Percentiles rank a stretch among this genome's conserved stretches.
phyloP scores from a whole-genome alignment of 1,140 invertebrate species.

The Nilaparvata lugens region DNA sequence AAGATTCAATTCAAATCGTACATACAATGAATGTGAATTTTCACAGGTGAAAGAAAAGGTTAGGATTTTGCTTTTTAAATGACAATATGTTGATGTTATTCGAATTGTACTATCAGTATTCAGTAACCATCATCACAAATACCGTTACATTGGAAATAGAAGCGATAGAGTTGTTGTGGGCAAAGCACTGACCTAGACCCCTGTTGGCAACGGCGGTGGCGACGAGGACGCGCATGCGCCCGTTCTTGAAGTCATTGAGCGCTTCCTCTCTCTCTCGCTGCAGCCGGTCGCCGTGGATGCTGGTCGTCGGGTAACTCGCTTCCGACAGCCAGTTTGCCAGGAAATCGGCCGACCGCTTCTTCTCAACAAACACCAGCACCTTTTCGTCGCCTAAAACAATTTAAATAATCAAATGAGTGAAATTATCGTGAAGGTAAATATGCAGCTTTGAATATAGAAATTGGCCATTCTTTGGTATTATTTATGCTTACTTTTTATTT shows the following conservation, averaged over 20 bases:
- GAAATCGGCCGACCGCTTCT: conserved; percentile 82
- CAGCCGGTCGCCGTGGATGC: conserved; percentile 86
- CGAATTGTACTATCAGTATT: too few species aligned
- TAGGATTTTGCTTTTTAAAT: too few species aligned
- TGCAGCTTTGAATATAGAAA: too few species aligned
- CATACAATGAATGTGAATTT: too few species aligned
- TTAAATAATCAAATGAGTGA: too few species aligned
- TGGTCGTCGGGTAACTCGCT: conserved; percentile 62
- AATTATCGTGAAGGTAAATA: background rate
- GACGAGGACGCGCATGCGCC: conserved; percentile 66
- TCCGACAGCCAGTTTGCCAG: conserved; percentile 66
- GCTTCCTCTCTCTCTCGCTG: conserved; percentile 86
- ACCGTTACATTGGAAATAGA: conserved; percentile 2
- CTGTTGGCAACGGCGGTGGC: conserved; percentile 90
- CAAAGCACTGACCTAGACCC: conserved; percentile 52
- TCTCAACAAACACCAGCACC: conserved; percentile 83
- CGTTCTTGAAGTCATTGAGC: conserved; percentile 68
- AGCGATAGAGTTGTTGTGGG: background rate
- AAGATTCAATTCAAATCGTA: too few species aligned
- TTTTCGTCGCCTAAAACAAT: conserved; percentile 36
- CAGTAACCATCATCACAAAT: too few species aligned
- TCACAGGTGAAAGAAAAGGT: too few species aligned
- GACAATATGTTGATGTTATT: too few species aligned
- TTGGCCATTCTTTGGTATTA: too few species aligned
- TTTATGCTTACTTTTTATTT: too few species aligned